Conservation (phyloP, 1,140 invertebrate genomes). For the Sweltsa coloradensis region DNA sequence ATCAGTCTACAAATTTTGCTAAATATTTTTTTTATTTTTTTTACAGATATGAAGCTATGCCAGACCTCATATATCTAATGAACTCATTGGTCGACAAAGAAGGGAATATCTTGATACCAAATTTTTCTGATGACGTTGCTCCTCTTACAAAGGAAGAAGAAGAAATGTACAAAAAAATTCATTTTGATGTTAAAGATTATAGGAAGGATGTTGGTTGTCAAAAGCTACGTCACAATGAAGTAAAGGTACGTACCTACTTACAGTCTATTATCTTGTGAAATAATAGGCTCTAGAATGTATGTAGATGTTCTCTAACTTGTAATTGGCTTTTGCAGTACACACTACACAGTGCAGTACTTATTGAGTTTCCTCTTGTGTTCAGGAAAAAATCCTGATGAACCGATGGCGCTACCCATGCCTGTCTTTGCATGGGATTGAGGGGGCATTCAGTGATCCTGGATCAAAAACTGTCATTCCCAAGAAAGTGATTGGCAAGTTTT, state of each 20-base stretch:
- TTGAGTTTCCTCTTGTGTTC: conserved; percentile 13
- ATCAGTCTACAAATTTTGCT: neutral
- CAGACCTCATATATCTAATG: conserved; percentile 75
- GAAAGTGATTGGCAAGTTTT: conserved; percentile 94
- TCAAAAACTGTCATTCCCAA: conserved; percentile 91
- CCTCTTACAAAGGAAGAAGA: conserved; percentile 62
- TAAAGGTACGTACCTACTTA: conserved; percentile 58
- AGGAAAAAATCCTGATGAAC: conserved; percentile 67
- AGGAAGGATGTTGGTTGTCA: conserved; percentile 53
- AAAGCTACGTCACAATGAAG: conserved; percentile 57
- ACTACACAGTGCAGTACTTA: neutral
- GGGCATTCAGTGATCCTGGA: conserved; percentile 84
- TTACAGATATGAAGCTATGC: conserved; percentile 67
- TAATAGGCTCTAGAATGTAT: no score
- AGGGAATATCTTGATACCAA: conserved; percentile 70
- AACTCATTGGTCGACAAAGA: conserved; percentile 70
- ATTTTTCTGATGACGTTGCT: conserved; percentile 67
- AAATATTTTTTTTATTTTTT: conserved; percentile 15
- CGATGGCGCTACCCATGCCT: conserved; percentile 84
- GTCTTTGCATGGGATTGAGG: conserved; percentile 87
- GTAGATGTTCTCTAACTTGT: no score
- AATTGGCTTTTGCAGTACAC: no score
- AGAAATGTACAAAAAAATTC: conserved; percentile 70
- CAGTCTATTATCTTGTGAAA: no score
- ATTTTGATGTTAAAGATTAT: conserved; percentile 80